A percentile compares a stretch with the other conserved stretches of the same genome.
Conservation (phyloP, 1,140 invertebrate genomes). For the Drosophila fuyamai region DNA sequence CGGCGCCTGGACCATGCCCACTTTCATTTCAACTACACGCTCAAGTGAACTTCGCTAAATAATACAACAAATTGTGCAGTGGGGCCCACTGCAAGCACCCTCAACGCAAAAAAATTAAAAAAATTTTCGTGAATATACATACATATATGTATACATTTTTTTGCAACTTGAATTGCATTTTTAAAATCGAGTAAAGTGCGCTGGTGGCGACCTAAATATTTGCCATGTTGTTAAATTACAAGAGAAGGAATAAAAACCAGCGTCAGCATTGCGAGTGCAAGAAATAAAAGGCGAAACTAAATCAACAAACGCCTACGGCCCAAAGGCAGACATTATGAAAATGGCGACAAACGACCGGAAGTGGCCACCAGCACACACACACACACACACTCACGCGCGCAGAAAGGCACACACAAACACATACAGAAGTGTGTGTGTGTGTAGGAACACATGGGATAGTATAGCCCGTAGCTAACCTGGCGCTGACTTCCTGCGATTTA, state of each 20-base stretch:
- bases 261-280: constrained; percentile 20
- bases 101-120: constrained; percentile 34
- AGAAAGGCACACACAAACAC: constrained; percentile 15
- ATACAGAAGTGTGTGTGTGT: not conserved
- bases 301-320: constrained; percentile 68
- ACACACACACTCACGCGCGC: constrained; percentile 9
- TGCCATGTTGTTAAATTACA: constrained; percentile 72
- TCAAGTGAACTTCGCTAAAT: constrained; percentile 68
- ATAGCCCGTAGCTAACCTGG: constrained; percentile 60
- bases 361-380: constrained; percentile 51
- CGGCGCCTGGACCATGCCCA: constrained; percentile 43
- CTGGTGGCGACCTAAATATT: constrained; percentile 71
- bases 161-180: constrained; percentile 68
- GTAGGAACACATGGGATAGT: constrained; percentile 44
- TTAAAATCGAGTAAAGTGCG: constrained; percentile 53
- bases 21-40: constrained; percentile 65
- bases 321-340: constrained; percentile 71
- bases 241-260: constrained; percentile 40
- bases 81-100: constrained; percentile 9
- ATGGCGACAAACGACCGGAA: constrained; percentile 80
- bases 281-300: constrained; percentile 52
- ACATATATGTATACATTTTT: constrained; percentile 10
- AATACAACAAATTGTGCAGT: constrained; percentile 59
- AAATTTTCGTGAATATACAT: constrained; percentile 41
- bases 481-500: constrained; percentile 74